Conservation (phyloP, 2,113 vertebrate species). For the Emberiza fucata region DNA sequence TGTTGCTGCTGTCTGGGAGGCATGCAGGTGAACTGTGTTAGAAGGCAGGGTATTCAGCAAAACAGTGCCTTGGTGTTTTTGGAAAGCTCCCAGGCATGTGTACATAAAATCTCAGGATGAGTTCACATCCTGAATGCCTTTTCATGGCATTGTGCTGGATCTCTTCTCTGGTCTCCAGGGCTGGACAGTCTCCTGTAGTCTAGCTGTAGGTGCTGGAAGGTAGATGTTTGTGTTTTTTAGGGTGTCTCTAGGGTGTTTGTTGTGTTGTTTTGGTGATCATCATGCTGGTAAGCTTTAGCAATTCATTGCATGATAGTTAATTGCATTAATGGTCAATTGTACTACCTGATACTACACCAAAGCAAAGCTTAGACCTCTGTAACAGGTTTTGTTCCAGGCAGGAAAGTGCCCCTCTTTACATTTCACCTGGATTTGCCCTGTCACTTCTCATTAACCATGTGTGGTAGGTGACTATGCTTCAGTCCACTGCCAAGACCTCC, state of each 20-base stretch:
- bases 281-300: neutral
- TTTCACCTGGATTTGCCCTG: slow-evolving; percentile 15
- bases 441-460: neutral
- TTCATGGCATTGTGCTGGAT: neutral
- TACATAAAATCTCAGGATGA: neutral
- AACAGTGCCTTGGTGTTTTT: neutral
- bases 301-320: neutral
- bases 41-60: neutral
- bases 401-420: neutral
- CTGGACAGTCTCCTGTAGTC: neutral
- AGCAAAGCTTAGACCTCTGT: neutral
- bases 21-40: neutral
- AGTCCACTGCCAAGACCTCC: neutral
- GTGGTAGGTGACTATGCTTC: neutral
- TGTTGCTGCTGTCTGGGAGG: neutral
- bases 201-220: neutral
- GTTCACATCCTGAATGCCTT: neutral
- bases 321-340: neutral
- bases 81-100: accelerated
- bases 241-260: neutral
- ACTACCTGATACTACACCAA: neutral
- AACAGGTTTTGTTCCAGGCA: slow-evolving; percentile 1
- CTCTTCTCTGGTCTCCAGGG: neutral
- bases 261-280: neutral
- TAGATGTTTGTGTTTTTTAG: neutral